These are phyloP conservation scores for Eidolon helvum DNA, from an alignment of 2,113 vertebrate species.

Conservation along the genomic window DNA sequence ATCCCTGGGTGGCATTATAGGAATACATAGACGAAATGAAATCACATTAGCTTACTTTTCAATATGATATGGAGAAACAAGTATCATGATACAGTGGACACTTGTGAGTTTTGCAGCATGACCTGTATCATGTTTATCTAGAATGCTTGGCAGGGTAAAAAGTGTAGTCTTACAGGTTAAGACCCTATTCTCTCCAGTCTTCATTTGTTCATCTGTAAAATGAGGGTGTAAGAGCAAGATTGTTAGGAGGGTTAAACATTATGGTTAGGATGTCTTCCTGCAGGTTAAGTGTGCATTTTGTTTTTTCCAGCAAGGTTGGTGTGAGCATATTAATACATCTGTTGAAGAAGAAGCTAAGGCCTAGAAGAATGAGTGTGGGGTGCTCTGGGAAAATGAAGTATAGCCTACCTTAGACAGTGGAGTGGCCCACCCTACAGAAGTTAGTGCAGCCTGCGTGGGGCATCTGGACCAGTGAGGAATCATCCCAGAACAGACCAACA, in stretches of 20 bases:
- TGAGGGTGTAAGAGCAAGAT: not conserved
- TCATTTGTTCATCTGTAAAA: not conserved
- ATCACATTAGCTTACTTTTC: not conserved
- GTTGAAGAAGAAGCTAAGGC: not conserved
- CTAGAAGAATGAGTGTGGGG: not conserved
- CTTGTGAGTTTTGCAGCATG: not conserved
- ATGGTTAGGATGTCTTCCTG: not conserved
- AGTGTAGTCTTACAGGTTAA: not conserved
- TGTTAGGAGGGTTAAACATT: not conserved
- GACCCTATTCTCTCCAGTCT: not conserved
- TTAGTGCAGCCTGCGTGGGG: not conserved
- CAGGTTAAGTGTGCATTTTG: not conserved
- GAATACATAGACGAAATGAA: not conserved
- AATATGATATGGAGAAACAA: not conserved
- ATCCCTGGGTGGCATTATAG: not conserved
- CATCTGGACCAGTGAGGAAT: not conserved
- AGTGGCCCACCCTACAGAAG: not conserved
- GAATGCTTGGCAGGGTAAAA: not conserved
- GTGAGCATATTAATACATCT: not conserved
- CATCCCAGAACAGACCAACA: not conserved
- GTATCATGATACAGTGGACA: too few relatives aligned
- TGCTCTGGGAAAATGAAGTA: fast-evolving
- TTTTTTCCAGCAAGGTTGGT: not conserved
- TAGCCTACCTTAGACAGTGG: not conserved
- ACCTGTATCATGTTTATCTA: not conserved